Conservation (phyloP, 2,113 vertebrate species). For the Pedetes capensis region DNA sequence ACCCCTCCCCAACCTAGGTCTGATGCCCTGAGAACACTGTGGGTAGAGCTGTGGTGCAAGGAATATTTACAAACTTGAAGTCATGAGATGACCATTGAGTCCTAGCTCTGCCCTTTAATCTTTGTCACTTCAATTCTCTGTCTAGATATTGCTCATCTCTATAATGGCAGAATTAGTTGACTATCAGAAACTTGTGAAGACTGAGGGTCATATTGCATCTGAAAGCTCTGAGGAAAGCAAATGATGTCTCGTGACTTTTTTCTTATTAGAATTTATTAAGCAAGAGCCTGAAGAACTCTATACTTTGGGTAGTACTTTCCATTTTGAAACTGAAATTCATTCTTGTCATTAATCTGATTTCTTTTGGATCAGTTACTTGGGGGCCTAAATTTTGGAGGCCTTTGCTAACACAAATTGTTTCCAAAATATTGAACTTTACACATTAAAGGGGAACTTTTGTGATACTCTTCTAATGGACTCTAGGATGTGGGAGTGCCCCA, state of each 20-base stretch:
- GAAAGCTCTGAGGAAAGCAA: not conserved
- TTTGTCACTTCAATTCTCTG: not conserved
- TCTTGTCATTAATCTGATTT: not conserved
- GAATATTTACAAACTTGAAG: not conserved
- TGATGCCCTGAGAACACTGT: not conserved
- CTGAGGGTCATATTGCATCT: not conserved
- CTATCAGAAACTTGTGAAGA: not conserved
- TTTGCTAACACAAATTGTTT: not conserved
- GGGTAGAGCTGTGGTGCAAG: not conserved
- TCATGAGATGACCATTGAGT: not conserved
- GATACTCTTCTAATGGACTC: not conserved
- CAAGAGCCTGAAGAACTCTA: not conserved
- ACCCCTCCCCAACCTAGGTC: no score
- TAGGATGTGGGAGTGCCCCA: no score
- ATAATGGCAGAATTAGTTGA: not conserved
- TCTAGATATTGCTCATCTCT: not conserved
- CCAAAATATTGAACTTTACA: not conserved
- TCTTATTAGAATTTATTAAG: slow-evolving; percentile 5
- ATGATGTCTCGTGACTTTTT: not conserved
- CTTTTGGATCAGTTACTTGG: not conserved
- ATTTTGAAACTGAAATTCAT: slow-evolving; percentile 20
- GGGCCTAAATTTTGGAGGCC: not conserved
- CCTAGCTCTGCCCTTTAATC: not conserved
- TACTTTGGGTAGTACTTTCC: not conserved
- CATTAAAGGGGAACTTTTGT: not conserved